These are phyloP conservation scores for Drosophila subobscura DNA, from an alignment of 1,140 invertebrate genomes.

Conservation along the genomic window DNA sequence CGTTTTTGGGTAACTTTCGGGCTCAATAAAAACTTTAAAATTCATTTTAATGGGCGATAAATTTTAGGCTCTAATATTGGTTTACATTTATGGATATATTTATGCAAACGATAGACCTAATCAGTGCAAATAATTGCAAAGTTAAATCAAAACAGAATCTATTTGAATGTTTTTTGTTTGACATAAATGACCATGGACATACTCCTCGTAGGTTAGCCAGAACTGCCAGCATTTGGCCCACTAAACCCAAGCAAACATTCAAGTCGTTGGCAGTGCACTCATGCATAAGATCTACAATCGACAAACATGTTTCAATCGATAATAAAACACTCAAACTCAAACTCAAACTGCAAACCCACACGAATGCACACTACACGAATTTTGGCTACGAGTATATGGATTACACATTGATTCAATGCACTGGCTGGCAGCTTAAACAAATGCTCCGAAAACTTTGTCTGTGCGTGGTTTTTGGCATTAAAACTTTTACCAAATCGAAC, in stretches of 20 bases:
- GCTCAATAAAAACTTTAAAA: no score
- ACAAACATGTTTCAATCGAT: slow-evolving; percentile 61
- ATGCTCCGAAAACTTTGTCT: slow-evolving; percentile 35
- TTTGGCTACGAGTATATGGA: slow-evolving; percentile 47
- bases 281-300: slow-evolving; percentile 47
- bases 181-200: slow-evolving; percentile 15
- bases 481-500: slow-evolving; percentile 29
- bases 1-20: no score
- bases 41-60: no score
- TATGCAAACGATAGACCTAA: no score
- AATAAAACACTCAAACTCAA: slow-evolving; percentile 39
- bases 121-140: no score
- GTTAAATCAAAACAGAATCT: no score
- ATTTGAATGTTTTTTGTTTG: no score
- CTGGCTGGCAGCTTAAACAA: slow-evolving; percentile 43
- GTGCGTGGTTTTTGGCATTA: slow-evolving; percentile 15
- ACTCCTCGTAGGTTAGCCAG: neutral
- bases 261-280: slow-evolving; percentile 33
- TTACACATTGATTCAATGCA: slow-evolving; percentile 49
- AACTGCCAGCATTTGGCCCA: neutral
- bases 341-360: slow-evolving; percentile 9
- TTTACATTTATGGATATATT: no score
- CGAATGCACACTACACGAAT: slow-evolving; percentile 17
- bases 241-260: slow-evolving; percentile 21
- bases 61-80: no score